Evolutionary conservation across 53 echinoderm and acorn worm genomes (phyloP), one percentile per base, ranked within the genome.

Genomic region (Mesocentrotus franciscanus): DNA sequence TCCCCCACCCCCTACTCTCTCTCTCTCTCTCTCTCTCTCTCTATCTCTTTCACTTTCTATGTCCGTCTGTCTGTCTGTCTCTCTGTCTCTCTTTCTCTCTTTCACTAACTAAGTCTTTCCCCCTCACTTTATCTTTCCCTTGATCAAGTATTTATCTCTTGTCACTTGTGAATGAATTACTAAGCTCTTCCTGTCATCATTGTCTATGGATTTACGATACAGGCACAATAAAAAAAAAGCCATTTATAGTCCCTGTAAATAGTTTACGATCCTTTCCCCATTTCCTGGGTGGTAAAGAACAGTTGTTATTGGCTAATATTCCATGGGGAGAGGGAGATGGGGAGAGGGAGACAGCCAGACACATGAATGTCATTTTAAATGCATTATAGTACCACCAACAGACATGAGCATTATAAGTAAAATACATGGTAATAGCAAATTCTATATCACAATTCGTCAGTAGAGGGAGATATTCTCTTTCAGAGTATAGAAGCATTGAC

Each of bases 331-430:
- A 49, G 32, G 60, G 90, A 58, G 60, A 60, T 30, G n/a, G 32
- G 60, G 90, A 58, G 90, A 49, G 32, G 60, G 90, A 58, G 60
- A 60, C 6, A 90, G 22, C 27, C 58, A 60, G 58, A 90, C 58
- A 60, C 90, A 90, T 90, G 90, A 90, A 90, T 90, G 90, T 90
- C 90, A 90, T 60, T 90, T 60, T 90, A 10, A 56, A 81, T 58
- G 29, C n/a, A 24, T 9, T 39, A 59, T 85, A 56, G 15, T 90
- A 60, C 60, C 58, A 60, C 59, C 60, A 90, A 32, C 58, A 29
- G 58, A 10, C 17, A 60, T 60, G 20, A 56, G 55, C 85, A 74
- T 30, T 30, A 27, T 74, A 11, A 74, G 30, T 32, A 74, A 32
- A 49, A 20, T 42, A 22, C 16, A 79, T 5, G 7, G 42, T 42